phyloP scores from a whole-genome alignment of 1,140 invertebrate genomes.

The Ladona fulva region DNA sequence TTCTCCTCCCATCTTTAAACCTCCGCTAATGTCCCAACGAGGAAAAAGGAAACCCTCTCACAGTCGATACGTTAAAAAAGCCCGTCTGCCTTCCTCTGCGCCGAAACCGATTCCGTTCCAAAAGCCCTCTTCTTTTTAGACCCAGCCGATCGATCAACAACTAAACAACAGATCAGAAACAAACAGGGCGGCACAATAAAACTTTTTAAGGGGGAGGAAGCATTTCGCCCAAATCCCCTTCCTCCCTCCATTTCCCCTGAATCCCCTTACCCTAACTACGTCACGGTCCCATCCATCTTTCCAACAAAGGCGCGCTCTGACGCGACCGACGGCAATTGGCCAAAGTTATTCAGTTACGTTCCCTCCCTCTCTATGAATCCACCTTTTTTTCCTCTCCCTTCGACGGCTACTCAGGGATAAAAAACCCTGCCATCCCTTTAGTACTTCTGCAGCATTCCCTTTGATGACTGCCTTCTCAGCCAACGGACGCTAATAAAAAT shows the following conservation, averaged over 20 bases:
- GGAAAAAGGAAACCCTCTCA: too few species aligned
- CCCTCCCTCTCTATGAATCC: not conserved
- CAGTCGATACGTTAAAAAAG: too few species aligned
- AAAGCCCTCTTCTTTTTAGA: not conserved
- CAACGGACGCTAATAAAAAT: not conserved
- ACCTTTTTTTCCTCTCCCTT: too few species aligned
- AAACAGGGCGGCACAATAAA: not conserved
- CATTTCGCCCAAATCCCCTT: not conserved
- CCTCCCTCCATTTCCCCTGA: not conserved
- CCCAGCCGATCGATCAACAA: not conserved
- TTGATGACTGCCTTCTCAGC: not conserved
- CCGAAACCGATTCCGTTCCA: too few species aligned
- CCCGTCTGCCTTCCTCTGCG: too few species aligned
- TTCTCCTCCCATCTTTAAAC: too few species aligned
- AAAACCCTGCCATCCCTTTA: too few species aligned
- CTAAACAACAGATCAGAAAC: not conserved
- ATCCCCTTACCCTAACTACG: not conserved
- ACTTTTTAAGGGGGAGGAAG: not conserved
- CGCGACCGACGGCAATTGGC: not conserved
- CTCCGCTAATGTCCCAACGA: too few species aligned
- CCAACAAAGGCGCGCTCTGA: not conserved
- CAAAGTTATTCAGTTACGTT: slow-evolving; percentile 5
- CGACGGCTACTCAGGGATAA: not conserved
- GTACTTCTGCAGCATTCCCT: not conserved
- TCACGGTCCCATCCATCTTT: not conserved